These are phyloP conservation scores for Apodemus sylvaticus DNA, from an alignment of 2,113 vertebrate genomes.

Conservation along the genomic window DNA sequence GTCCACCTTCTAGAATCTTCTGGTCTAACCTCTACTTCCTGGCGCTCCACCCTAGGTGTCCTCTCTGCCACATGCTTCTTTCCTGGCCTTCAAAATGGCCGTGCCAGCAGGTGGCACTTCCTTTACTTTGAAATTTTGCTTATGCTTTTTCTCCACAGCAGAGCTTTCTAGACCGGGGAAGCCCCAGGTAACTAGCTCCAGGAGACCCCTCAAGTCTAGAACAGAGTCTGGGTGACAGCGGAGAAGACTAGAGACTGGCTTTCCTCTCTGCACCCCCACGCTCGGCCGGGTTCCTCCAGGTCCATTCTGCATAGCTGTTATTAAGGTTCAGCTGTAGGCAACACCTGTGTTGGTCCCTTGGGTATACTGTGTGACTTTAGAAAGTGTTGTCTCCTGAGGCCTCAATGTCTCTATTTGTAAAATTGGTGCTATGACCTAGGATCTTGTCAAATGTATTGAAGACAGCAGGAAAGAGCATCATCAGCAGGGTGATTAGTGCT, in stretches of 20 bases:
- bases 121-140: background rate
- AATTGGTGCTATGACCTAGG: background rate
- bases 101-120: accelerated
- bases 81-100: background rate
- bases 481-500: background rate
- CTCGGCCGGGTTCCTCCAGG: background rate
- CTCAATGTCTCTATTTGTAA: background rate
- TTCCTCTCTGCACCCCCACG: background rate
- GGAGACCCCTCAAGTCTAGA: background rate
- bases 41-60: background rate
- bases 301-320: background rate
- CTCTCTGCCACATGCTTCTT: background rate
- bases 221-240: background rate
- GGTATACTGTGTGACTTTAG: background rate
- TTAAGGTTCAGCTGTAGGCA: too few species aligned
- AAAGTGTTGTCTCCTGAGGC: background rate
- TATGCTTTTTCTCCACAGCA: background rate
- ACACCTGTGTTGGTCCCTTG: background rate
- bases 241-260: background rate
- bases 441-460: background rate
- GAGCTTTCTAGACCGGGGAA: background rate
- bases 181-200: background rate
- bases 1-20: background rate
- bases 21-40: background rate
- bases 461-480: background rate